Base-by-base conservation (phyloP, 2,888 invertebrate species). In the Nebria salina region DNA sequence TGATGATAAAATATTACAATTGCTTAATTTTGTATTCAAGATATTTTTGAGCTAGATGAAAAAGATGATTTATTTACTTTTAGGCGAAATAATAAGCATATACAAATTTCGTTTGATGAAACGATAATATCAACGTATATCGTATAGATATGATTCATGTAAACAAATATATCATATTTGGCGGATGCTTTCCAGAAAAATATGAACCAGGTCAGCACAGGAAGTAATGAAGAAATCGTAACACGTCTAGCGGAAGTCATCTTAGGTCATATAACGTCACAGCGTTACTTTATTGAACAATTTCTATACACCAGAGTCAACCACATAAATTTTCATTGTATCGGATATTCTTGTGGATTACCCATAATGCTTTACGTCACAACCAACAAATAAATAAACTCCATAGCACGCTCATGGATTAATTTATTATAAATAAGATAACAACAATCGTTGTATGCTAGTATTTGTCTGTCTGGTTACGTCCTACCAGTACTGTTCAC, bases 341-440 rank as follows among this genome's bases (percentile, higher is more conserved):
- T 73, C 73, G 73, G 73, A 73, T 73, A 73, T 73, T 73, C 73
- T 11, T 41, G 42, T 73, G 73, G 73, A 73, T 73, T 73, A 73
- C 73, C 42, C 11, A 41, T 73, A 42, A 73, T 73, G 26, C 73
- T 42, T 13, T 73, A 73, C 73, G 73, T 73, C 73, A 73, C 42
- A 25, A 73, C 73, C 1, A 42, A 41, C 42, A 73, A 42, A 73
- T 73, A 73, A 73, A 73, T 73, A 73, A 8, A 41, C 73, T 42
- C 73, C 9, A 15, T 68, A 9, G 20, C 13, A 2, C 34, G 73
- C 8, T 42, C 73, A 73, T 9, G 73, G 41, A 73, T 42, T 26
- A 41, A 15, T 15, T 42, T 20, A 15, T 42, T 41, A 13, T 73
- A 73, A 73, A 73, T 73, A 73, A 73, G 73, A 73, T 73, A 73